Evolutionary conservation across 2,113 vertebrate species (phyloP), one percentile per base, ranked within the genome.

Genomic region (Prochilodus magdalenae): DNA sequence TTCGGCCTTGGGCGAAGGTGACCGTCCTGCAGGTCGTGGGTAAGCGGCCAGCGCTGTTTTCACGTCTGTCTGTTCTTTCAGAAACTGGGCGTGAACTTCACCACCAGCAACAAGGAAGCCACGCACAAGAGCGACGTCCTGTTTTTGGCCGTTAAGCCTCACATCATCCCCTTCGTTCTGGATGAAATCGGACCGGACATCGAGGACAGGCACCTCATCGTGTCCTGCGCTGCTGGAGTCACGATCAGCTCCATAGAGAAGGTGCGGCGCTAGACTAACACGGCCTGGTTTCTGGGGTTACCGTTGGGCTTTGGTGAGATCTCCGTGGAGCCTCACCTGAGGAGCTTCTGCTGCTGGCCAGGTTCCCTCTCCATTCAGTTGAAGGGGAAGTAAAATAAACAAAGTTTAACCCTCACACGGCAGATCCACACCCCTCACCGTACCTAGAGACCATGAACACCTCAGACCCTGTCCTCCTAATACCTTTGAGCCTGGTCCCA

Each of bases 171-270:
- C 8, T 99, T 99, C 84, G 96, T 99, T 40, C 92, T 99, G 91
- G 97, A 99, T 10, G 98, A 99, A 83, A 96, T 99, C 18, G 98
- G 96, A 5, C 92, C 96, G 0, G 96, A 98, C 36, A 97, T 99
- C 3, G 95, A 98, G 81, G 85, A 95, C 49, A 94, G 97, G 15
- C 97, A 99, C 88, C 96, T 98, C 5, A 95, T 99, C 69, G 96
- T 99, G 4, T 99, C 98, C 63, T 99, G 97, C 75, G 96, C 98
- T 0, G 98, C 98, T 0, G 98, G 98, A 0, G 97, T 99, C 88
- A 97, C 98, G 27, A 99, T 99, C 85, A 95, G 93, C 92, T 98
- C 98, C 44, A 98, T 99, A 82, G 97, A 99, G 89, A 99, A 98
- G 97, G 98, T 95, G 83, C 81, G 89, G 6, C 1, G 33, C 49